These are phyloP conservation scores for Eueides isabella DNA, from an alignment of 1,140 invertebrate genomes.

Conservation along the genomic window DNA sequence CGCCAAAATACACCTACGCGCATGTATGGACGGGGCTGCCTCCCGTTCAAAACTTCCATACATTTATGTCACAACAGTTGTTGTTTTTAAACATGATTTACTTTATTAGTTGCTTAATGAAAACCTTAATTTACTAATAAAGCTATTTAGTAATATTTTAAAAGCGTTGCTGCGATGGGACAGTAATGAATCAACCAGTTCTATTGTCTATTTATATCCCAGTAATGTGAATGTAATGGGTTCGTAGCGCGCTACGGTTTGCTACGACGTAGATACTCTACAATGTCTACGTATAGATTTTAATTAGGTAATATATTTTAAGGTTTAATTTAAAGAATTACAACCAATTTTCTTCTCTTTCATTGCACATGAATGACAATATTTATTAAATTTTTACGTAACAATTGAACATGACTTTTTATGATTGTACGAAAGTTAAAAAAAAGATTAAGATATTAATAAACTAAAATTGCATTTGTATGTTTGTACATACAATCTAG, in stretches of 20 bases:
- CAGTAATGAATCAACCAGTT: conserved; percentile 34
- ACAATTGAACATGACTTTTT: too few relatives aligned
- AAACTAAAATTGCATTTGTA: too few relatives aligned
- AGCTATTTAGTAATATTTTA: not conserved
- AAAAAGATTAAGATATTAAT: too few relatives aligned
- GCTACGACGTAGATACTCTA: conserved; percentile 54
- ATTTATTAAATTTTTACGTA: too few relatives aligned
- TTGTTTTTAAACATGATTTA: conserved; percentile 37
- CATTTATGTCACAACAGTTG: conserved; percentile 45
- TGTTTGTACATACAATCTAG: too few relatives aligned
- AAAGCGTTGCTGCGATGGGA: not conserved
- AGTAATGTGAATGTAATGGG: conserved; percentile 41
- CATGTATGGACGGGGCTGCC: conserved; percentile 67
- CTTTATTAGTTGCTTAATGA: not conserved
- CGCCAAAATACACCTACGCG: conserved; percentile 78
- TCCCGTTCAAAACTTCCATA: conserved; percentile 66
- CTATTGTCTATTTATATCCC: conserved; percentile 45
- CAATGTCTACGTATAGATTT: conserved; percentile 39
- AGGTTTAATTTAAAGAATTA: not conserved
- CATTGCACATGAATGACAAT: too few relatives aligned
- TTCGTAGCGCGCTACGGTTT: conserved; percentile 48
- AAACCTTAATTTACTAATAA: not conserved
- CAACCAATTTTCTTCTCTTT: not conserved
- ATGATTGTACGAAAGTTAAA: too few relatives aligned
- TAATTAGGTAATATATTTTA: conserved; percentile 19